These are phyloP conservation scores for Pherbina coryleti DNA, from an alignment of 2,888 invertebrate genomes.

Conservation along the genomic window DNA sequence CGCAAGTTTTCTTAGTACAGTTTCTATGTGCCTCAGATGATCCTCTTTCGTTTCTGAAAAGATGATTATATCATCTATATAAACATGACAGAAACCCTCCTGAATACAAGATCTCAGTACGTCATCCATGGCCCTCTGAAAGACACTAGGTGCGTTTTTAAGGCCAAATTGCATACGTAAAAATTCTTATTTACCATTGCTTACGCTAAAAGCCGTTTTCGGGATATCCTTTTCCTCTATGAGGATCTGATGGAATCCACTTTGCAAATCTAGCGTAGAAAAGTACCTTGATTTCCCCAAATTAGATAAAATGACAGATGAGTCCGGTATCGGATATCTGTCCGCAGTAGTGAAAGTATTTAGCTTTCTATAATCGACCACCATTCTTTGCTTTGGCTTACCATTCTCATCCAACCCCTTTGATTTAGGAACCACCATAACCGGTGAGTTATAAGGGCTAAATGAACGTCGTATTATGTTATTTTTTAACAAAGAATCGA, in stretches of 20 bases:
- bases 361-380: conserved; percentile 32
- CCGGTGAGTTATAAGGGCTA: conserved; percentile 31
- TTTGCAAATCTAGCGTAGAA: conserved; percentile 47
- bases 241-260: conserved; percentile 46
- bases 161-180: background rate
- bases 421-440: conserved; percentile 34
- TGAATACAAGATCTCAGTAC: background rate
- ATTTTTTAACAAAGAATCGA: background rate
- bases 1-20: background rate
- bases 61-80: background rate
- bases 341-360: conserved; percentile 32
- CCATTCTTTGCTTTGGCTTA: background rate
- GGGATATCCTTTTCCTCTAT: conserved; percentile 43
- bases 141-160: background rate
- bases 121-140: background rate
- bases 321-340: conserved; percentile 21
- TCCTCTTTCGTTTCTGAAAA: background rate
- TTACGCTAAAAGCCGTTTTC: conserved; percentile 29
- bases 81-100: background rate
- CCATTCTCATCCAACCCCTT: conserved; percentile 17
- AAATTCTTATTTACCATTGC: background rate
- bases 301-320: conserved; percentile 48
- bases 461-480: background rate
- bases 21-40: background rate
- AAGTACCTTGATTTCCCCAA: conserved; percentile 47